Evolutionary conservation across 2,888 invertebrate species (phyloP).

Genomic region (Protodeltote pygarga): DNA sequence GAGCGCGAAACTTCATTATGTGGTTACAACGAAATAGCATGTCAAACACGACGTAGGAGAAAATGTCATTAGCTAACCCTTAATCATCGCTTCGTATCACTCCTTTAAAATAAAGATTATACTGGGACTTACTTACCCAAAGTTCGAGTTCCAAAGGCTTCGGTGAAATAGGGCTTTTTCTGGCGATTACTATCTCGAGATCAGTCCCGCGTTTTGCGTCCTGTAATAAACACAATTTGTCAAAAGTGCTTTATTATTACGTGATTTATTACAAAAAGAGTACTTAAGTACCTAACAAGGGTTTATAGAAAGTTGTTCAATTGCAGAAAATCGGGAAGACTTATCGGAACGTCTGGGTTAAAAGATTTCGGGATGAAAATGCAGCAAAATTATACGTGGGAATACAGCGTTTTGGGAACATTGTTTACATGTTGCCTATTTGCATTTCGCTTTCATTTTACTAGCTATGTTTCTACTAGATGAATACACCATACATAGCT

Average conservation of each 20-base stretch:
- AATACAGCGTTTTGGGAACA: no score
- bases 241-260: background rate
- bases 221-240: slow-evolving; percentile 77
- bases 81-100: slow-evolving; percentile 53
- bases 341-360: no score
- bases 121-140: slow-evolving; percentile 91
- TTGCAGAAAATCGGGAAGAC: no score
- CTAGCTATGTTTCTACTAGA: no score
- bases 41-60: slow-evolving; percentile 66
- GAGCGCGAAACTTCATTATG: slow-evolving; percentile 78
- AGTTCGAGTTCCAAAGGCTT: slow-evolving; percentile 94
- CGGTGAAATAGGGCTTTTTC: slow-evolving; percentile 92
- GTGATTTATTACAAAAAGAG: background rate
- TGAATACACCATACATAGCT: no score
- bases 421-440: no score
- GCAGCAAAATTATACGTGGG: no score
- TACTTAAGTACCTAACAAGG: no score
- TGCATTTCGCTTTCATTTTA: no score
- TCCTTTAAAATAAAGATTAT: slow-evolving; percentile 43
- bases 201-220: slow-evolving; percentile 93
- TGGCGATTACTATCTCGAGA: slow-evolving; percentile 93
- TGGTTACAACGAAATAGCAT: slow-evolving; percentile 73
- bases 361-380: no score
- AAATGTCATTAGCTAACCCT: slow-evolving; percentile 67
- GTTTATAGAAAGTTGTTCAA: background rate